phyloP scores from a whole-genome alignment of 2,888 invertebrate genomes.

The Apamea epomidion region DNA sequence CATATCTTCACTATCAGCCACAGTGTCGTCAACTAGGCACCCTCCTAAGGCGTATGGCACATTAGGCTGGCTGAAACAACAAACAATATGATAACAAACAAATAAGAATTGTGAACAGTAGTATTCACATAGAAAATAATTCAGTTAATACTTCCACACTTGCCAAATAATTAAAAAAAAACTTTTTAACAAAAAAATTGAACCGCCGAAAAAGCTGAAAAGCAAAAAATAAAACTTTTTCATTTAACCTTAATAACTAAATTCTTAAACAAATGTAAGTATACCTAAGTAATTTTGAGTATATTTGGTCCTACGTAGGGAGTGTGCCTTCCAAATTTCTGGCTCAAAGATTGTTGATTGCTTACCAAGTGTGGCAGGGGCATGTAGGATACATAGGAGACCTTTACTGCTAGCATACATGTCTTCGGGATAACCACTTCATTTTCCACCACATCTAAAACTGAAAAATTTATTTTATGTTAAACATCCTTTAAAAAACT shows the following conservation, averaged over 20 bases:
- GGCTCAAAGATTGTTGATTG: constrained; percentile 72
- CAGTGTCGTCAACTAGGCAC: constrained; percentile 85
- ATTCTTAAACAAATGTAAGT: no score
- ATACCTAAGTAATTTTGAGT: no score
- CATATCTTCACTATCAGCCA: constrained; percentile 75
- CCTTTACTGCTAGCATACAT: constrained; percentile 80
- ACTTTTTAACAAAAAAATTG: no score
- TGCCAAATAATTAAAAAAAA: constrained; percentile 83
- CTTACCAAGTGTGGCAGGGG: constrained; percentile 79
- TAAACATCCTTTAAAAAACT: neutral
- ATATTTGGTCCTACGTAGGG: constrained; percentile 82
- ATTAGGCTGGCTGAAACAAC: constrained; percentile 83
- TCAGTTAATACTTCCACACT: constrained; percentile 79
- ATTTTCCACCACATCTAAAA: constrained; percentile 81
- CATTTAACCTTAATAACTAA: no score
- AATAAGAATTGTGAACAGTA: neutral
- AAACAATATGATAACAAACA: constrained; percentile 17
- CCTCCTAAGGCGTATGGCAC: constrained; percentile 86
- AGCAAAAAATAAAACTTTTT: no score
- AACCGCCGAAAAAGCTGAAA: no score
- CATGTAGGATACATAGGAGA: constrained; percentile 78
- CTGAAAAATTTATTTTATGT: constrained; percentile 73
- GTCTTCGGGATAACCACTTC: constrained; percentile 80
- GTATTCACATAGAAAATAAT: neutral
- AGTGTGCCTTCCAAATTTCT: constrained; percentile 65